Evolutionary conservation across 1,140 invertebrate species (phyloP).

Genomic region (Heliconius himera): DNA sequence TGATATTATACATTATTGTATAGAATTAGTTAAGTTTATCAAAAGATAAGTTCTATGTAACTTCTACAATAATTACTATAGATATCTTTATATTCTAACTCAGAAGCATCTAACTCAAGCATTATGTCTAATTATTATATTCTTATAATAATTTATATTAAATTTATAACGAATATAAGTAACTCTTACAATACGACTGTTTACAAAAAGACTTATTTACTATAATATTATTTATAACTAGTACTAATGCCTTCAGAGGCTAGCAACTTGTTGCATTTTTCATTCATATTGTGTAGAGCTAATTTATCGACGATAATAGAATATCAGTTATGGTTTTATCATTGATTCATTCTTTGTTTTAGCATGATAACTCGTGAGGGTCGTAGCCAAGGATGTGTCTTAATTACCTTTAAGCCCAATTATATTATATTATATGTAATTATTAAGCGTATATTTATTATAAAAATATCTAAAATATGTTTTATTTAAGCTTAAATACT

Average conservation of each 20-base stretch:
- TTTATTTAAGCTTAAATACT: neutral
- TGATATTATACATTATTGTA: too few species aligned
- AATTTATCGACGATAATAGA: neutral
- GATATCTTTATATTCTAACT: neutral
- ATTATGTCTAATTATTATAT: neutral
- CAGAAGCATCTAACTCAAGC: neutral
- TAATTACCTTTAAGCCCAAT: neutral
- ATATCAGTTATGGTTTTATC: conserved; percentile 9
- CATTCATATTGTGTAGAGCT: neutral
- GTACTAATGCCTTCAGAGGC: neutral
- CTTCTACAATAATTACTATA: neutral
- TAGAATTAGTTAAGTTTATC: neutral
- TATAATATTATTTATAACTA: neutral
- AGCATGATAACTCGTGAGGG: conserved; percentile 2
- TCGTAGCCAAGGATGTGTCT: neutral
- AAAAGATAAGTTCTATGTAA: neutral
- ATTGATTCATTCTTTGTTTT: conserved; percentile 16
- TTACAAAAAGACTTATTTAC: neutral
- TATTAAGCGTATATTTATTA: neutral
- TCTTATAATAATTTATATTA: neutral
- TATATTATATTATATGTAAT: neutral
- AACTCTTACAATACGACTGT: neutral
- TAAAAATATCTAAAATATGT: neutral
- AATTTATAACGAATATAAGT: too few species aligned
- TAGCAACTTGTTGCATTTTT: conserved; percentile 2